Evolutionary conservation across 2,113 vertebrate genomes (phyloP).

Genomic region (Sakesphorus luctuosus): DNA sequence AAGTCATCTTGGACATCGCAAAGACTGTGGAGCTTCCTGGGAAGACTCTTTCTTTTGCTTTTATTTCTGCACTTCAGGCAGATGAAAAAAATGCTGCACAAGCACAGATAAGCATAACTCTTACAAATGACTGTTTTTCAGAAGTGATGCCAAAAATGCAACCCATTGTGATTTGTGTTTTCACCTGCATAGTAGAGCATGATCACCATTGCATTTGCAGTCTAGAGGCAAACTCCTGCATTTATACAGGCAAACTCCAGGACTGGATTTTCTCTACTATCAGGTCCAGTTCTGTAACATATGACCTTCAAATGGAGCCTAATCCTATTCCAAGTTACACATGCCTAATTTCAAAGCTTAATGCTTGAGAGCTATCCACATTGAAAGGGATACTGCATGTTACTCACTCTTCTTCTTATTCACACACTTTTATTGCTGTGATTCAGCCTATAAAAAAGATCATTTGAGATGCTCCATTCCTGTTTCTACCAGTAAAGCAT

Average conservation of each 20-base stretch:
- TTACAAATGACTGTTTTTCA: background rate
- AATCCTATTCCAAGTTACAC: background rate
- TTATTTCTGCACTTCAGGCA: background rate
- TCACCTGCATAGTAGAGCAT: background rate
- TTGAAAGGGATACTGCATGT: rapidly evolving
- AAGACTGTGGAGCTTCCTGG: background rate
- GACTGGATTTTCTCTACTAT: background rate
- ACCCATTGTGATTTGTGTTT: background rate
- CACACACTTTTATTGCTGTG: background rate
- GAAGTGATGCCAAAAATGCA: background rate
- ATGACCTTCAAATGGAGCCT: background rate
- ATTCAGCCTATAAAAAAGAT: background rate
- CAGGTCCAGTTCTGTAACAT: background rate
- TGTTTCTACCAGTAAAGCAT: background rate
- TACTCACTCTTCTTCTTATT: background rate
- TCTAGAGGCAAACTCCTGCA: background rate
- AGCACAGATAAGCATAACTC: background rate
- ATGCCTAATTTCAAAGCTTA: background rate
- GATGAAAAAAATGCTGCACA: background rate
- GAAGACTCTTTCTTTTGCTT: background rate
- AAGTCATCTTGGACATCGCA: background rate
- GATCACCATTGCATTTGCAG: background rate
- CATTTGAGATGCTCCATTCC: background rate
- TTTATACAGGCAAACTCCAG: background rate
- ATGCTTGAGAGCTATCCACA: background rate